Base-by-base conservation (phyloP, 2,797 vertebrate genomes). In the Simalia tracyae region DNA sequence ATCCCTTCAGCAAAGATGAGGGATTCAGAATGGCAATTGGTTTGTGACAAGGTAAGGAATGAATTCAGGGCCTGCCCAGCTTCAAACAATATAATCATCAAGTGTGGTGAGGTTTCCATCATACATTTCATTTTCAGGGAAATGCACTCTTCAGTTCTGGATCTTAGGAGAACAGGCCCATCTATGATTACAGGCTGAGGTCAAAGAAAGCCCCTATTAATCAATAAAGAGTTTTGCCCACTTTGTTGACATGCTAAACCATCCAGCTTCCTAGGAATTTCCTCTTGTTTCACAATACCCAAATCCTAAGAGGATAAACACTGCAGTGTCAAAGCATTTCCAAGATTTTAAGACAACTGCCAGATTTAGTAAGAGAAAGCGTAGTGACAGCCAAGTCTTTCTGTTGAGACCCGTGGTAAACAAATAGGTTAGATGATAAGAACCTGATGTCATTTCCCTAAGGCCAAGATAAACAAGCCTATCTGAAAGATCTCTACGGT, bases 331-430 rank as follows among this genome's bases (percentile, higher is more conserved):
- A 89, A 66, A 59, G 26, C 17, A 6, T 68, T 81, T 89, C 91
- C 76, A 85, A 50, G 36, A 15, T 66, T 57, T 59, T 36, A 59
- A 85, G 24, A 31, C 36, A 89, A 28, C 42, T 88, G 91, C 60
- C 76, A 66, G 59, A 6, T 57, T 19, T 72, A 61, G 36, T 50
- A 42, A 54, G 50, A 19, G 28, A 91, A 72, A 36, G 26, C 0
- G 2, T n/a, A 28, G 24, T 66, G 24, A 89, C 50, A 89, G 72
- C 46, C 91, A 92, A 66, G 22, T 84, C 87, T 63, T 28, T 84
- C 87, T 42, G n/a, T 89, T 84, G 87, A 89, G n/a, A 84, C 68
- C 84, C 31, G 91, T 42, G 68, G 89, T n/a, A 89, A 56, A 59
- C 56, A 60, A 90, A 56, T 84, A 72, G 46, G 61, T 92, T 92